Evolutionary conservation across 2,888 invertebrate genomes (phyloP), one percentile per base, ranked within the genome.

Genomic region (Panopea generosa): DNA sequence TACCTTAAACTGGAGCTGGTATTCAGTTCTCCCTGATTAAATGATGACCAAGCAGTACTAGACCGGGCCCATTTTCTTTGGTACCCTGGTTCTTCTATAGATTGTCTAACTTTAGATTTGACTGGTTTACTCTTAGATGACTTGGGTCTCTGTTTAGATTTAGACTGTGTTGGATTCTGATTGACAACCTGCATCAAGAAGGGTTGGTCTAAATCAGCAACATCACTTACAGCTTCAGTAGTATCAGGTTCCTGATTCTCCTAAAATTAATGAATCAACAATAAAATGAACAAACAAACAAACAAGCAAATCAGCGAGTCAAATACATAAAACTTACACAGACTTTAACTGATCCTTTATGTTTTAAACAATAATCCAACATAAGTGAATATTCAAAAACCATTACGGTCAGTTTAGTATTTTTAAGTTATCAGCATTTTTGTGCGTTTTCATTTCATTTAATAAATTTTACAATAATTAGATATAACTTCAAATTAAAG

Each of bases 41-140:
- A 87, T 0, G 89, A 86, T 20, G 79, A 74, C 90, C 90, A 90
- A 0, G 89, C 88, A 4, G 80, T 84, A 40, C 89, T 90, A 6
- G 90, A 90, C 20, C 82, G 82, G 4, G 83, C 84, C 90, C 90
- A 90, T 57, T 86, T 86, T 7, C 89, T 75, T 55, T 86, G 83
- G 43, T 86, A 85, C 29, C 69, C 74, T 38, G 80, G 72, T 18
- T 74, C 74, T 27, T 85, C 85, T 11, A 83, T 57, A 40, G 86
- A 84, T 57, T 84, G 80, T 50, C 77, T 72, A 9, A 84, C 85
- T 60, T 77, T 82, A 14, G 78, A 82, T 49, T 73, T 80, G 20
- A 73, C 55, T 53, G 63, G 56, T 72, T 78, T 80, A 18, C 65
- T 73, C 61, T 60, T 73, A 45, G 57, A 49, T 33, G 71, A 75